Evolutionary conservation across 2,797 vertebrate genomes (phyloP).

Genomic region (Tenualosa thibaudeaui): DNA sequence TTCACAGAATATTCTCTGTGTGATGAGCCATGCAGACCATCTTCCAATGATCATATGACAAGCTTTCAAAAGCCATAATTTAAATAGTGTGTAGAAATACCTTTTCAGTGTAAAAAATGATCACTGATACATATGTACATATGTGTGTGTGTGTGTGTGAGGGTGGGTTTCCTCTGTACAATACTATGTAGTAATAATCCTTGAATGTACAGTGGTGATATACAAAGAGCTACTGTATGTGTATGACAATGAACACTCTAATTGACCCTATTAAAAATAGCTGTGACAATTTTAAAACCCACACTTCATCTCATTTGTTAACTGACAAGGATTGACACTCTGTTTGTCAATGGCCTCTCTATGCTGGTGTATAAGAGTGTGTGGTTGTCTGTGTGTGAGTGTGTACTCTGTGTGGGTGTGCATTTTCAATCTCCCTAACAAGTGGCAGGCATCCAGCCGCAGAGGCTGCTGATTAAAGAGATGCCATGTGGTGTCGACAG

Average conservation of each 20-base stretch:
- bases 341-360: neutral
- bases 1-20: neutral
- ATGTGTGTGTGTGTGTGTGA: constrained; percentile 50
- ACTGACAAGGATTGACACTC: neutral
- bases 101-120: neutral
- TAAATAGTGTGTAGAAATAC: neutral
- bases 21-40: neutral
- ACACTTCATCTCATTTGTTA: neutral
- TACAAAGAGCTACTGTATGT: constrained; percentile 62
- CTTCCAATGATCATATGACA: neutral
- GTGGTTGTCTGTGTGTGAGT: neutral
- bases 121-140: constrained; percentile 23
- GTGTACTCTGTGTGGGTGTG: constrained; percentile 36
- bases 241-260: constrained; percentile 74
- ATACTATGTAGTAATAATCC: constrained; percentile 64
- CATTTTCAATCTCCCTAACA: constrained; percentile 85
- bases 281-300: constrained; percentile 67
- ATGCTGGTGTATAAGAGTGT: neutral
- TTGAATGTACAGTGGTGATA: constrained; percentile 68
- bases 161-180: constrained; percentile 55
- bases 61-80: constrained; percentile 8
- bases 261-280: constrained; percentile 70
- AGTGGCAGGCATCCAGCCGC: constrained; percentile 87
- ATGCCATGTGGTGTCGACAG: constrained; percentile 86
- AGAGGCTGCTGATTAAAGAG: constrained; percentile 90